Percentiles rank a stretch among this genome's conserved stretches.
Evolutionary conservation across 1,140 invertebrate genomes (phyloP).

Genomic region (Eciton burchellii): DNA sequence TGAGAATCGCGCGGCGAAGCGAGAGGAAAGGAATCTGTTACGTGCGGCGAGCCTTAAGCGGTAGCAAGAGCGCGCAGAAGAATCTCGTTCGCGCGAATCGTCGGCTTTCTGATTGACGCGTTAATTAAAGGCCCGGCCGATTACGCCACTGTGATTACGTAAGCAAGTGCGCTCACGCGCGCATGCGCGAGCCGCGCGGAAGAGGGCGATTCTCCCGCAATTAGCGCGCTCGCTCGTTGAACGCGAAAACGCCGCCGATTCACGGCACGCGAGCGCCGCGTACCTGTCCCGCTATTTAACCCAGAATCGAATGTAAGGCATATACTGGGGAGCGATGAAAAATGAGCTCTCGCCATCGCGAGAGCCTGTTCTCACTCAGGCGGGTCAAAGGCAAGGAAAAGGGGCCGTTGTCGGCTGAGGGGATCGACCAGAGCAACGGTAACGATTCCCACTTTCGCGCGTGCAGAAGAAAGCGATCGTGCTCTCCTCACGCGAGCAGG

Average conservation of each 20-base stretch:
- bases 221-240: slow-evolving; percentile 30
- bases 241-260: slow-evolving; percentile 41
- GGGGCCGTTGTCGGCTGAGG: background rate
- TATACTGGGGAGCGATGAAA: slow-evolving; percentile 27
- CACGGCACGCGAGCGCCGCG: slow-evolving; percentile 11
- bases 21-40: background rate
- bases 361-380: background rate
- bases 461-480: slow-evolving; percentile 56
- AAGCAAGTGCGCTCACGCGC: slow-evolving; percentile 12
- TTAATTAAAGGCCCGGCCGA: slow-evolving; percentile 58
- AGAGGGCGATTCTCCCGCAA: slow-evolving; percentile 50
- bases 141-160: slow-evolving; percentile 50
- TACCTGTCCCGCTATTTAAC: slow-evolving; percentile 47
- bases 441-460: slow-evolving; percentile 48
- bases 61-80: slow-evolving; percentile 18
- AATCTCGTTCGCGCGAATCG: slow-evolving; percentile 29
- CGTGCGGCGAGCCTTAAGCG: background rate
- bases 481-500: slow-evolving; percentile 21
- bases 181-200: slow-evolving; percentile 6
- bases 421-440: slow-evolving; percentile 1
- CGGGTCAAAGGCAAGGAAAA: slow-evolving; percentile 42
- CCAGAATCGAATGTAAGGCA: slow-evolving; percentile 49
- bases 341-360: slow-evolving; percentile 15
- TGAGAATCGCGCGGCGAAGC: background rate
- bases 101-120: slow-evolving; percentile 55